Conservation (phyloP, 2,113 vertebrate species). For the Calonectris borealis region DNA sequence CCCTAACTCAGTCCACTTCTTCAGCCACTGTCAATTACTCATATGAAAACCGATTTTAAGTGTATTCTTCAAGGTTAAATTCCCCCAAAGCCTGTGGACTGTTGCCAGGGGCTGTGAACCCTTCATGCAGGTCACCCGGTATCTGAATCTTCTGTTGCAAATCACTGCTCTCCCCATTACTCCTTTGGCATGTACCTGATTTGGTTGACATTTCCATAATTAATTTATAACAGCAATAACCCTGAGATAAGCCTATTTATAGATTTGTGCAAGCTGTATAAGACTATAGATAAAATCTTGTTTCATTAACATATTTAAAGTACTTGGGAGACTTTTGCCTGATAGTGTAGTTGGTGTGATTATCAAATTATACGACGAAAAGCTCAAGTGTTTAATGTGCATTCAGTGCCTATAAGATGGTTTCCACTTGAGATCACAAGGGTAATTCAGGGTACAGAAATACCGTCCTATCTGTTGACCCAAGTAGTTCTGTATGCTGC, state of each 20-base stretch:
- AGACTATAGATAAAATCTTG: constrained; percentile 75
- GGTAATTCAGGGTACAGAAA: constrained; percentile 19
- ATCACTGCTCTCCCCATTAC: constrained; percentile 76
- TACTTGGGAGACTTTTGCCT: constrained; percentile 69
- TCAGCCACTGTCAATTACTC: constrained; percentile 23
- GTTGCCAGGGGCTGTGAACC: constrained; percentile 79
- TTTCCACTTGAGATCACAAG: constrained; percentile 54
- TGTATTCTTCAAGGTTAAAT: constrained; percentile 82
- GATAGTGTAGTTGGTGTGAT: constrained; percentile 55
- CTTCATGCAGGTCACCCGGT: constrained; percentile 59
- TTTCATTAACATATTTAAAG: constrained; percentile 73
- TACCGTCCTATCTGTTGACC: constrained; percentile 39
- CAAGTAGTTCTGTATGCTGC: not conserved
- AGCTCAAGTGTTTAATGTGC: constrained; percentile 29
- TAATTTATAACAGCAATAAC: constrained; percentile 78
- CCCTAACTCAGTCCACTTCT: constrained; percentile 20
- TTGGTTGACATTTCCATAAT: constrained; percentile 80
- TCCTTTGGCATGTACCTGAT: constrained; percentile 78
- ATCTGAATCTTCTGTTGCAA: constrained; percentile 68
- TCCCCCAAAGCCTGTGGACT: constrained; percentile 58
- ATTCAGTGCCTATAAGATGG: constrained; percentile 8
- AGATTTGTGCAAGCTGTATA: constrained; percentile 71
- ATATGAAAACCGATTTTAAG: constrained; percentile 40
- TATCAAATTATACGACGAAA: constrained; percentile 45
- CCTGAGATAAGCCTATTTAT: constrained; percentile 77